Evolutionary conservation across 2,888 invertebrate species (phyloP), one percentile per base, ranked within the genome.

Genomic region (Eupithecia abbreviata): DNA sequence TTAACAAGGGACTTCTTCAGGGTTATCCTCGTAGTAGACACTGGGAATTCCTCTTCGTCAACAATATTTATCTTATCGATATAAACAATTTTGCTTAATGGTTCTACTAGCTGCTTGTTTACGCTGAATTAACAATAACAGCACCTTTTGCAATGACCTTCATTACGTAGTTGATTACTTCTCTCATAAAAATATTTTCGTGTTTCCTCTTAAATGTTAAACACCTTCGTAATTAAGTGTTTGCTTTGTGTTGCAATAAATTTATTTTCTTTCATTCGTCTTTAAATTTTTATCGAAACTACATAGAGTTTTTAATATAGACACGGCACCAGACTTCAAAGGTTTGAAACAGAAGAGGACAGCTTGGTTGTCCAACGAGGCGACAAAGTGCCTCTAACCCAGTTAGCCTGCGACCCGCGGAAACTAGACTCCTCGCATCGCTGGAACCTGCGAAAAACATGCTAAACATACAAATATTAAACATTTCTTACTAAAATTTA

Each of bases 331-430:
- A 62, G 71, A 72, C 74, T 49, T 78, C 74, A 78, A 78, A 76
- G 74, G 72, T 69, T 76, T 66, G 65, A 71, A 75, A 74, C 55
- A 73, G 75, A 77, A 75, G 75, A 78, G 74, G 77, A 72, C 76
- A 71, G 71, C 75, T 79, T 62, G 41, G 68, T 47, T 76, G 80
- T 74, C 73, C 80, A 80, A 72, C 79, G 76, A 74, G 68, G 66
- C 80, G 80, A 62, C 58, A 79, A 81, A 80, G 76, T 75, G 73
- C 73, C 71, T 71, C 78, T 79, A 81, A 79, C 82, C 82, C 51
- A 74, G 82, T 81, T 82, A 79, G 70, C 73, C 74, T 72, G 67
- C 77, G 78, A 77, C 73, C 80, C 82, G 78, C 73, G 73, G 79
- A 78, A 77, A 80, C 72, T 73, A 76, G 42, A 69, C 76, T 76